Evolutionary conservation across 2,797 vertebrate genomes (phyloP), one percentile per base, ranked within the genome.

Genomic region (Alauda arvensis): DNA sequence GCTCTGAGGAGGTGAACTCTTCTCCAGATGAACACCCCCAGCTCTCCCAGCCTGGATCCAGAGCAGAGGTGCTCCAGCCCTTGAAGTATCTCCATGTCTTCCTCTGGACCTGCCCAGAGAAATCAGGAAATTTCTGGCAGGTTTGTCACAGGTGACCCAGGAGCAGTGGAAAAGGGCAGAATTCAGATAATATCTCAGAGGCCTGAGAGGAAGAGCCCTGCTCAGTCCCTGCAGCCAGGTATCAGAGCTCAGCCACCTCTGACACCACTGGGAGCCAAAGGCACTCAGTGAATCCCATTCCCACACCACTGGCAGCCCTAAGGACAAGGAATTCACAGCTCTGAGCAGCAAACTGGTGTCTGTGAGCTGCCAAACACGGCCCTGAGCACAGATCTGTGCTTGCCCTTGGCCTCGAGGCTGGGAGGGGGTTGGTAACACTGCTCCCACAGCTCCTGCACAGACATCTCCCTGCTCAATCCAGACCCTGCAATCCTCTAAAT

Each of bases 231-330:
- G 16, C 39, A 48, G 76, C n/a, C 0, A 0, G 5, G 14, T 11
- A 16, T 2, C 0, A 6, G 12, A 74, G 56, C 52, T 26, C 33
- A 57, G 66, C 43, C 25, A 14, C 31, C 59, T 51, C 61, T 49
- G 62, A 21, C n/a, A 33, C 6, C 46, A n/a, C 0, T 0, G 0
- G 61, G 49, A 51, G 10, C 24, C 15, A 42, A 12, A 8, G 4
- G 10, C 62, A 26, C 51, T 8, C 28, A 34, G 23, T 31, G 37
- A 66, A 80, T 18, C 40, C 2, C 69, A 37, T 21, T 26, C 51
- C 59, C 23, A 18, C 1, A 1, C 8, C 45, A 24, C 12, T 39
- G 42, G 21, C 53, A 77, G 70, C 66, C 23, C 33, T 16, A n/a
- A 0, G 2, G 53, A 26, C 69, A 33, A 10, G 12, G 77, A 39